Conservation (phyloP, 53 echinoderm and acorn worm species). For the Paracentrotus lividus region DNA sequence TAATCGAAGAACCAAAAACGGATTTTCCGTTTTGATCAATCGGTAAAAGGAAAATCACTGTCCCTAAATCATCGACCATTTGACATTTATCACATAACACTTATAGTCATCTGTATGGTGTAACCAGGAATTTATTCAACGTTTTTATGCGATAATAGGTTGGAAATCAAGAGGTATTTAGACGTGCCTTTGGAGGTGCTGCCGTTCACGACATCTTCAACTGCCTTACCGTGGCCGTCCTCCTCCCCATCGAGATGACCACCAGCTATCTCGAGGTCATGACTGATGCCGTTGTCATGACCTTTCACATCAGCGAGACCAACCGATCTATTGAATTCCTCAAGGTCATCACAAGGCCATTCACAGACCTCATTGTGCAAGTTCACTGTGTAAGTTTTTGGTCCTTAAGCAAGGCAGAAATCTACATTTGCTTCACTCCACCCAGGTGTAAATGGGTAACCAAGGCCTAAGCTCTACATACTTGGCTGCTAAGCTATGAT, state of each 20-base stretch:
- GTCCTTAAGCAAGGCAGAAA: too few species aligned
- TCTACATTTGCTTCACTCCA: too few species aligned
- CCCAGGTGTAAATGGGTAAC: too few species aligned
- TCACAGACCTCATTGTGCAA: constrained; percentile 85
- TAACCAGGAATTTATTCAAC: too few species aligned
- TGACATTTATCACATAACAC: too few species aligned
- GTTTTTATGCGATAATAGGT: too few species aligned
- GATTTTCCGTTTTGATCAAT: too few species aligned
- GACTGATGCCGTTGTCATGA: constrained; percentile 68
- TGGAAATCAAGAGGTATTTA: constrained; percentile 62
- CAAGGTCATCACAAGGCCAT: constrained; percentile 88
- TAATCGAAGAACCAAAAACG: too few species aligned
- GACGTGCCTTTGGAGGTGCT: constrained; percentile 73
- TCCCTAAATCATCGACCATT: too few species aligned
- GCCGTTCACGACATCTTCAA: constrained; percentile 79
- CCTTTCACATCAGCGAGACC: constrained; percentile 73
- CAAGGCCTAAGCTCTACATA: too few species aligned
- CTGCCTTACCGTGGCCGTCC: constrained; percentile 70
- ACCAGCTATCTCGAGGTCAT: constrained; percentile 75
- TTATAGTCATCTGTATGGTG: not conserved
- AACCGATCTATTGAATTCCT: constrained; percentile 83
- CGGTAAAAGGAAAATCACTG: too few species aligned
- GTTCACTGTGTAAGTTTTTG: constrained; percentile 66
- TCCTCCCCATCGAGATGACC: constrained; percentile 70
- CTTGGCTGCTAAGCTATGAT: too few species aligned